Evolutionary conservation across 2,797 vertebrate species (phyloP), one percentile per base, ranked within the genome.

Genomic region (Parotocinclus haroldoi): DNA sequence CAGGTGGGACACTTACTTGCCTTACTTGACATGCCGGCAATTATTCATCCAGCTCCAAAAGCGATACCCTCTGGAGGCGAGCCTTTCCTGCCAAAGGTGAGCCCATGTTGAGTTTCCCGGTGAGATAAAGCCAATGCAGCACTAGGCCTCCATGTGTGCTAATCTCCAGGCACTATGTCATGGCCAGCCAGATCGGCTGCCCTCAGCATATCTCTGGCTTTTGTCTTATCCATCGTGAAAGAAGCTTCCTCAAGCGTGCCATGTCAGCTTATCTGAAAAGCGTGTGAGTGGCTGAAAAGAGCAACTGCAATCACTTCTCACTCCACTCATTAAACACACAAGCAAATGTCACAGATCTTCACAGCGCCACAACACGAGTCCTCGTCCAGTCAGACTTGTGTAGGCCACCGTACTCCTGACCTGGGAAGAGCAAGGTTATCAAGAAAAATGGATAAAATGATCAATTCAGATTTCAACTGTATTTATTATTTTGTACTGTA

Each of bases 181-280:
- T 63, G 65, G 52, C 50, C 63, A 58, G 63, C 48, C 66, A 68
- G 63, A 68, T 58, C 55, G 53, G 65, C 68, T 69, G 57, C 50
- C 50, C 50, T 64, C 66, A 71, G 53, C 49, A 56, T 48, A 64
- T 76, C 74, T 48, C 71, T 49, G 10, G 62, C 62, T 67, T 64
- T 68, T 71, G 74, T 78, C 64, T 71, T 71, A 76, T 76, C 63
- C 66, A 72, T 62, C 73, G 48, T 73, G 66, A 48, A 66, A 78
- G 53, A 68, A 48, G 63, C 72, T 71, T 74, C 66, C 73, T 75
- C 64, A 72, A 63, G 51, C 72, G 71, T 71, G 60, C 79, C 68
- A 63, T 61, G 71, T 79, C 63, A 69, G 76, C 76, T 80, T 81
- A 82, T 85, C 80, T 81, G 77, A 66, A 46, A 38, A 76, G 69